These are phyloP conservation scores for Pagrus major DNA, from an alignment of 2,113 vertebrate species.

Conservation along the genomic window DNA sequence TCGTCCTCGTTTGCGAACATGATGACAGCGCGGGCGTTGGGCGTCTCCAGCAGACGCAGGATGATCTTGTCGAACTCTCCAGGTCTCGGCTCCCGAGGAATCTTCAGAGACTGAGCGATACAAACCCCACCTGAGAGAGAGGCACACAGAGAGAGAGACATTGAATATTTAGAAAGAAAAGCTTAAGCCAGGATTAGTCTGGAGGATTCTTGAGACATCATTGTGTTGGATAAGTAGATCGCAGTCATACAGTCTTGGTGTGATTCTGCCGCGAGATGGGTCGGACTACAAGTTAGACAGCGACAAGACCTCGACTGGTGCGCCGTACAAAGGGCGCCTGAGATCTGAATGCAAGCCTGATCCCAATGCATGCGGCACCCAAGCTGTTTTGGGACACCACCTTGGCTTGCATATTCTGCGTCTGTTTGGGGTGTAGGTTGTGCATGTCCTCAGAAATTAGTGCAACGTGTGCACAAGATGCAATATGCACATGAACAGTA, in stretches of 20 bases:
- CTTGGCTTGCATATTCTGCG: too few relatives aligned
- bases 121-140: constrained; percentile 92
- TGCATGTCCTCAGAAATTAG: too few relatives aligned
- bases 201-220: background rate
- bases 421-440: too few relatives aligned
- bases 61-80: constrained; percentile 97
- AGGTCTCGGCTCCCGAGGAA: constrained; percentile 92
- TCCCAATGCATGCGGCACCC: too few relatives aligned
- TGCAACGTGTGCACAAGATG: too few relatives aligned
- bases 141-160: background rate
- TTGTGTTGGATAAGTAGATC: background rate
- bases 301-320: too few relatives aligned
- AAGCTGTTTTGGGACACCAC: too few relatives aligned
- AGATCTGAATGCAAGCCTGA: too few relatives aligned
- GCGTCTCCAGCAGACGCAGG: constrained; percentile 92
- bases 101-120: constrained; percentile 96
- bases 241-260: background rate
- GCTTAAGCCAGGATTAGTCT: background rate
- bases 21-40: constrained; percentile 94
- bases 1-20: constrained; percentile 98
- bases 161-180: background rate
- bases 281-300: too few relatives aligned
- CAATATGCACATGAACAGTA: too few relatives aligned
- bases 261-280: too few relatives aligned
- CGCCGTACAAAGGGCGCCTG: too few relatives aligned